Conservation (phyloP, 2,797 vertebrate species). For the Hafferia zeledoni region DNA sequence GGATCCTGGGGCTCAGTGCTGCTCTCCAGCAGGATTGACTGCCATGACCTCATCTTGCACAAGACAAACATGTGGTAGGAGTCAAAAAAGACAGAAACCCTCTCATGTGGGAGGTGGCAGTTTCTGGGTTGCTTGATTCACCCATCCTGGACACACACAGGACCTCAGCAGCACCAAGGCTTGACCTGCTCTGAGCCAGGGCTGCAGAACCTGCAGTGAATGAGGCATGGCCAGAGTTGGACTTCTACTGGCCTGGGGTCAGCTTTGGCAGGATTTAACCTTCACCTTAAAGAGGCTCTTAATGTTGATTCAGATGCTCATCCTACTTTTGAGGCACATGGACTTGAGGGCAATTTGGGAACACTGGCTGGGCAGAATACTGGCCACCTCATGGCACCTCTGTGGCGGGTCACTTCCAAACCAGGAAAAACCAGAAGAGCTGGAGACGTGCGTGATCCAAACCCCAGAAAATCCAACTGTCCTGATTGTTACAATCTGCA, state of each 20-base stretch:
- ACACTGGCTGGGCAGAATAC: neutral
- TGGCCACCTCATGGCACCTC: neutral
- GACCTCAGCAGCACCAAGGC: fast-evolving
- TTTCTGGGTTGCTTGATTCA: neutral
- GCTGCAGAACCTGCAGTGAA: neutral
- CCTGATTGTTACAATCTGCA: neutral
- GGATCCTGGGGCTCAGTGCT: neutral
- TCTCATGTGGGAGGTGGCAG: neutral
- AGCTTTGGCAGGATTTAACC: neutral
- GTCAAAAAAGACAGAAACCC: neutral
- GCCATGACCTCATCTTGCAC: neutral
- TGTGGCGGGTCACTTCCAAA: neutral
- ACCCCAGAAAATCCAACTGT: neutral
- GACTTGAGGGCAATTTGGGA: neutral
- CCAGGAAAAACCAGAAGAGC: neutral
- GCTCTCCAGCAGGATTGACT: neutral
- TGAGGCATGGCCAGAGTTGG: neutral
- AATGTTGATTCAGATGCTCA: neutral
- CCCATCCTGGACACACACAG: neutral
- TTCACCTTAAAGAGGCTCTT: neutral
- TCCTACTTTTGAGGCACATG: neutral
- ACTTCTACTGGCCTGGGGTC: neutral
- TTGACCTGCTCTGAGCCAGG: neutral
- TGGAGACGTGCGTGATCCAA: neutral
- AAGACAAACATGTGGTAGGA: neutral